Conservation (phyloP, 2,888 invertebrate genomes). For the Mechanitis messenoides region DNA sequence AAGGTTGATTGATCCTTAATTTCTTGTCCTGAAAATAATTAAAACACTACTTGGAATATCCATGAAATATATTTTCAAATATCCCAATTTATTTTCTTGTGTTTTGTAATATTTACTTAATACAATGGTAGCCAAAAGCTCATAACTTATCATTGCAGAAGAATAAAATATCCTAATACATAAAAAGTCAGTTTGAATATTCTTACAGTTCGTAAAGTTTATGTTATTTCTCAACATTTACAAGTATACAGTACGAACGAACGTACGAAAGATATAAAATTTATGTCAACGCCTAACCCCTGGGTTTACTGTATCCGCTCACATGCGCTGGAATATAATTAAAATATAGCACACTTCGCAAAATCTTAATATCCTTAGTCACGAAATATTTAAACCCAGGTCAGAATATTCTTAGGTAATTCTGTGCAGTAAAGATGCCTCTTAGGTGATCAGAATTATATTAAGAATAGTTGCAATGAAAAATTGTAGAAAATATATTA, state of each 20-base stretch:
- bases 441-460: too few species aligned
- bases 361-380: background rate
- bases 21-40: background rate
- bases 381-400: background rate
- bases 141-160: constrained; percentile 29
- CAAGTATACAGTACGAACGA: constrained; percentile 33
- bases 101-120: too few species aligned
- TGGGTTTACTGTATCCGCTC: constrained; percentile 50
- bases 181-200: constrained; percentile 62
- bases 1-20: too few species aligned
- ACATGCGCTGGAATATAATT: constrained; percentile 30
- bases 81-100: too few species aligned
- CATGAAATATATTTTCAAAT: too few species aligned
- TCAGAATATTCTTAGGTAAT: background rate
- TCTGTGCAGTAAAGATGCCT: too few species aligned
- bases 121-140: background rate
- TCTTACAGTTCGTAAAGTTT: constrained; percentile 71
- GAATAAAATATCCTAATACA: constrained; percentile 54
- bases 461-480: too few species aligned
- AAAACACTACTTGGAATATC: background rate
- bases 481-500: too few species aligned
- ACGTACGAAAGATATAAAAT: constrained; percentile 41
- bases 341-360: background rate
- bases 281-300: constrained; percentile 34
- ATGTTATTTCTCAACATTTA: constrained; percentile 48